phyloP scores from a whole-genome alignment of 2,888 invertebrate species.

The Acanthococcus lagerstroemiae region DNA sequence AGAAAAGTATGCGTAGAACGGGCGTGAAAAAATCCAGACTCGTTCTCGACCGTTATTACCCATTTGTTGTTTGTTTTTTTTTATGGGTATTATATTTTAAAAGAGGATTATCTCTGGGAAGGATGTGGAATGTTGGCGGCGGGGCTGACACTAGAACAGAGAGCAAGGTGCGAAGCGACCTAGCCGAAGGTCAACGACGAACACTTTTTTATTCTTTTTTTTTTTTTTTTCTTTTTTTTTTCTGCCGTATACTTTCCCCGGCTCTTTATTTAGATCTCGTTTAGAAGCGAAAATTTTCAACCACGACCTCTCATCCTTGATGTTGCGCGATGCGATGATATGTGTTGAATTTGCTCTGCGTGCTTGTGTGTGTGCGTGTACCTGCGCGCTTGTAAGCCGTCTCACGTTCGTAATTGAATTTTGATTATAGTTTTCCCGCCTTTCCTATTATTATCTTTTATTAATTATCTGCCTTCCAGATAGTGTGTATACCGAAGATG shows the following conservation, averaged over 20 bases:
- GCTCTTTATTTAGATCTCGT: background rate
- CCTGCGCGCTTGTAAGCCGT: background rate
- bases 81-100: no score
- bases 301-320: no score
- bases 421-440: constrained; percentile 20
- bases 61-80: no score
- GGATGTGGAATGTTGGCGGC: constrained; percentile 7
- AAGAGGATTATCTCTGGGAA: constrained; percentile 2
- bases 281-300: constrained; percentile 2
- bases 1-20: no score
- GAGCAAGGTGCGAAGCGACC: constrained; percentile 10
- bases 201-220: background rate
- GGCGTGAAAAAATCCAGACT: no score
- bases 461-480: constrained; percentile 7
- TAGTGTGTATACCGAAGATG: no score
- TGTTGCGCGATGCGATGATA: no score
- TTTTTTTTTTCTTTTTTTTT: background rate
- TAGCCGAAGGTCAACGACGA: constrained; percentile 7
- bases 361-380: no score
- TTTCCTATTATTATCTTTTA: constrained; percentile 14
- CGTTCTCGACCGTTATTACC: background rate
- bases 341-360: no score
- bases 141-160: background rate
- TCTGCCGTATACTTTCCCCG: background rate
- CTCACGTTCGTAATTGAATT: constrained; percentile 20